Evolutionary conservation across 2,113 vertebrate genomes (phyloP).

Genomic region (Pachycephala philippinensis): DNA sequence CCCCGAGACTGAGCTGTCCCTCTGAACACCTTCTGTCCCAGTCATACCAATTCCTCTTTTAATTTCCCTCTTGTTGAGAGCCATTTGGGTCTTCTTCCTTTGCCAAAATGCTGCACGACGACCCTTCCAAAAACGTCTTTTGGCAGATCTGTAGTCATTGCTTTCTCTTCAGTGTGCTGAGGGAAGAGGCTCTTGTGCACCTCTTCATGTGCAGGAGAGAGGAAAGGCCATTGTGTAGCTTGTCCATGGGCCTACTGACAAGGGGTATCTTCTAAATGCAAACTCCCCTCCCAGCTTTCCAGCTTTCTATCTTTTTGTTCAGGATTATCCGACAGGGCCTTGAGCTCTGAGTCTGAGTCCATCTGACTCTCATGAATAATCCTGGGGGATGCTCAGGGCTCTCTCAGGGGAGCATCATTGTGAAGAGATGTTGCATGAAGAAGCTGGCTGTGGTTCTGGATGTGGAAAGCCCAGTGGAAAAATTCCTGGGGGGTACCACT

Average conservation of each 20-base stretch:
- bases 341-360: background rate
- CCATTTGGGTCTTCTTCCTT: background rate
- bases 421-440: background rate
- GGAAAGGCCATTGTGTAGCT: background rate
- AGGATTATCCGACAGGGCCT: background rate
- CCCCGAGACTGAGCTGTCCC: background rate
- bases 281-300: background rate
- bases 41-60: background rate
- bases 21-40: background rate
- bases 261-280: background rate
- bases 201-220: background rate
- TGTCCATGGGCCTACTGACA: background rate
- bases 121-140: background rate
- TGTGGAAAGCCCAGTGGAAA: background rate
- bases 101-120: accelerated
- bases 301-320: background rate
- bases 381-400: background rate
- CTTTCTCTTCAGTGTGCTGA: background rate
- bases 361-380: background rate
- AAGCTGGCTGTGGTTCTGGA: background rate
- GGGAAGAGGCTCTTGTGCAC: background rate
- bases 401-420: background rate
- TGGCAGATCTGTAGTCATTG: background rate
- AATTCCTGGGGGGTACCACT: background rate
- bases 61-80: background rate